These are phyloP conservation scores for Idaea aversata DNA, from an alignment of 2,888 invertebrate genomes.

Conservation along the genomic window DNA sequence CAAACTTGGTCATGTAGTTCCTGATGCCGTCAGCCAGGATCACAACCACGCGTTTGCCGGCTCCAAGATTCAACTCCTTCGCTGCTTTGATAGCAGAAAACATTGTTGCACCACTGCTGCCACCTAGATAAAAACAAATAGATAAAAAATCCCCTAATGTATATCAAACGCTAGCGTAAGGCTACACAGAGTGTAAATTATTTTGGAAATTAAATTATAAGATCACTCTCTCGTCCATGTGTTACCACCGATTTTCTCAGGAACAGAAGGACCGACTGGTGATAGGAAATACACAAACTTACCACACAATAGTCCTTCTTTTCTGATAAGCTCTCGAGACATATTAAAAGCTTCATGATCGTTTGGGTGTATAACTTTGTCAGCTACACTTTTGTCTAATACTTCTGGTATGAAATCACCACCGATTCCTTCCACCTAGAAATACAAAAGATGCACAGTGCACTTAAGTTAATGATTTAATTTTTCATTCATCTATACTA, in stretches of 20 bases:
- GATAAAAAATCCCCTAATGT: not conserved
- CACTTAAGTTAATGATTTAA: too few species aligned
- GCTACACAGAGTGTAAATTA: not conserved
- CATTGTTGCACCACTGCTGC: slow-evolving; percentile 93
- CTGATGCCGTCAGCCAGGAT: slow-evolving; percentile 93
- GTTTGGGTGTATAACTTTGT: slow-evolving; percentile 88
- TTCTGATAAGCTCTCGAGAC: slow-evolving; percentile 90
- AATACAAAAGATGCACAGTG: slow-evolving; percentile 10
- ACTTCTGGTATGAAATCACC: slow-evolving; percentile 97
- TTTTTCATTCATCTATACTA: too few species aligned
- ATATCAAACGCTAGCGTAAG: not conserved
- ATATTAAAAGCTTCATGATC: slow-evolving; percentile 90
- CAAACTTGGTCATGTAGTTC: slow-evolving; percentile 98
- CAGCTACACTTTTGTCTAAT: slow-evolving; percentile 86
- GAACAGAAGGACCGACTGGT: not conserved
- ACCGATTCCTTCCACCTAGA: slow-evolving; percentile 87
- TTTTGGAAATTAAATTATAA: too few species aligned
- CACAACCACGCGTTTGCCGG: slow-evolving; percentile 90
- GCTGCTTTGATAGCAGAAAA: slow-evolving; percentile 85
- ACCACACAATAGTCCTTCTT: slow-evolving; percentile 96
- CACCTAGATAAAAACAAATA: slow-evolving; percentile 74
- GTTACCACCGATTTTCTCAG: too few species aligned
- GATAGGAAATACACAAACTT: slow-evolving; percentile 26
- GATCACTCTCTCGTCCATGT: too few species aligned
- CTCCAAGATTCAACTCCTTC: slow-evolving; percentile 84